phyloP scores from a whole-genome alignment of 2,113 vertebrate genomes.

The Amphiprion percula region DNA sequence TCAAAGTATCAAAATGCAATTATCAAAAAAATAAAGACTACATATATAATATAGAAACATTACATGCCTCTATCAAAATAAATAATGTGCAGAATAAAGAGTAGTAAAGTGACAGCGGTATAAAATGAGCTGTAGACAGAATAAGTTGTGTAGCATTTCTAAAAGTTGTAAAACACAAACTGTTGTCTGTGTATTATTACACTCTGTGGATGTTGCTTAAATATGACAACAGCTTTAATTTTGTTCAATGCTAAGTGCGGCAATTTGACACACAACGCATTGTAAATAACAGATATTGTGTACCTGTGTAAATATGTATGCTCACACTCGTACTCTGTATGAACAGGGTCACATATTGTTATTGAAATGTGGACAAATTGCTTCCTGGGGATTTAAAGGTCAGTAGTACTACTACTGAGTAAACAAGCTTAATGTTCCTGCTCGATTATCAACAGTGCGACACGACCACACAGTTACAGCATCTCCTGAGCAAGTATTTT shows the following conservation, averaged over 20 bases:
- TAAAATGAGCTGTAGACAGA: no score
- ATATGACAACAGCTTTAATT: no score
- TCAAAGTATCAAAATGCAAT: no score
- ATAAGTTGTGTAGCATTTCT: no score
- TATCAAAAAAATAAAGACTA: no score
- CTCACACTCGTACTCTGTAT: slow-evolving; percentile 8
- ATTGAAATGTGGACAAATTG: slow-evolving; percentile 46
- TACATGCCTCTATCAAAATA: no score
- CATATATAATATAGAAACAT: no score
- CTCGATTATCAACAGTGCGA: slow-evolving; percentile 23
- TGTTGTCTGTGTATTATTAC: neutral
- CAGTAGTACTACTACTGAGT: slow-evolving; percentile 36
- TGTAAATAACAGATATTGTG: neutral
- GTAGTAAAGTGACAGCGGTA: no score
- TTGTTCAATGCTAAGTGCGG: no score
- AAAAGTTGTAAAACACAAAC: neutral
- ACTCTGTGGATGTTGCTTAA: neutral
- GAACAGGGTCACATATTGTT: slow-evolving; percentile 10
- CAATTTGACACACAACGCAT: no score
- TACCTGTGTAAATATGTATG: neutral
- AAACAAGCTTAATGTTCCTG: slow-evolving; percentile 43
- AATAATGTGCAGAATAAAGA: no score
- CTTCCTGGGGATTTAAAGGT: slow-evolving; percentile 56
- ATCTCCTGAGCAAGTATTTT: slow-evolving; percentile 51
- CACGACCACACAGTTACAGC: slow-evolving; percentile 26